Evolutionary conservation across 64 coral and sea anemone species (phyloP).

Genomic region (Montipora capricornis): DNA sequence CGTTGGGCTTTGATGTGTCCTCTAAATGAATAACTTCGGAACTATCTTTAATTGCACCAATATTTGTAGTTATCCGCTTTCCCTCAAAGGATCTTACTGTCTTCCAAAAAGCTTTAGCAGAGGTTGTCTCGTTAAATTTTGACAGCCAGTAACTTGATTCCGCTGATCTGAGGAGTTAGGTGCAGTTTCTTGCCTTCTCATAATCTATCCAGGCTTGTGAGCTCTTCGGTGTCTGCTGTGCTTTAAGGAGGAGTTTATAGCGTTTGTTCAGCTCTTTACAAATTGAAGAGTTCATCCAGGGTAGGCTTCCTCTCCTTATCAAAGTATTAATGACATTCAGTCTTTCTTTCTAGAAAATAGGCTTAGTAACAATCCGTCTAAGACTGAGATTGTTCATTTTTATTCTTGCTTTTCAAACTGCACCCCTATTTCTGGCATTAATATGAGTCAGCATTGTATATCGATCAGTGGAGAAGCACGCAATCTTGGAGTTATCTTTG

Average conservation of each 20-base stretch:
- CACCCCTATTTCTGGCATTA: too few relatives aligned
- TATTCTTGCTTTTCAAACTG: too few relatives aligned
- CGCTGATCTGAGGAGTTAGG: slow-evolving; percentile 22
- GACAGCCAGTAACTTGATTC: slow-evolving; percentile 19
- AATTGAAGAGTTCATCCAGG: slow-evolving; percentile 24
- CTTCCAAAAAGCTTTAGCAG: neutral
- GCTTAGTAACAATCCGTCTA: too few relatives aligned
- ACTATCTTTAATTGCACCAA: neutral
- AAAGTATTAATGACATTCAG: too few relatives aligned
- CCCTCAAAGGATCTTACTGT: neutral
- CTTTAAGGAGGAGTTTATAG: slow-evolving; percentile 15
- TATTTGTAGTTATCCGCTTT: neutral
- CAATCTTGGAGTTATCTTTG: too few relatives aligned
- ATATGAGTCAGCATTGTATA: too few relatives aligned
- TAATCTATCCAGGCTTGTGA: slow-evolving; percentile 19
- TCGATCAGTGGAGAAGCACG: too few relatives aligned
- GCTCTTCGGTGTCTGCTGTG: slow-evolving; percentile 6
- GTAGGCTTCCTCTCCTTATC: neutral
- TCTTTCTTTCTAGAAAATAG: too few relatives aligned
- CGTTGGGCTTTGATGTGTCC: neutral
- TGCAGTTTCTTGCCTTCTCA: slow-evolving; percentile 28
- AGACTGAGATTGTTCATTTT: too few relatives aligned
- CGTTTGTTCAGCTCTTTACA: slow-evolving; percentile 41
- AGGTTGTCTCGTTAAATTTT: neutral
- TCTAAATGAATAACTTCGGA: neutral